Conservation (phyloP, 2,888 invertebrate species). For the Melanargia galathea region DNA sequence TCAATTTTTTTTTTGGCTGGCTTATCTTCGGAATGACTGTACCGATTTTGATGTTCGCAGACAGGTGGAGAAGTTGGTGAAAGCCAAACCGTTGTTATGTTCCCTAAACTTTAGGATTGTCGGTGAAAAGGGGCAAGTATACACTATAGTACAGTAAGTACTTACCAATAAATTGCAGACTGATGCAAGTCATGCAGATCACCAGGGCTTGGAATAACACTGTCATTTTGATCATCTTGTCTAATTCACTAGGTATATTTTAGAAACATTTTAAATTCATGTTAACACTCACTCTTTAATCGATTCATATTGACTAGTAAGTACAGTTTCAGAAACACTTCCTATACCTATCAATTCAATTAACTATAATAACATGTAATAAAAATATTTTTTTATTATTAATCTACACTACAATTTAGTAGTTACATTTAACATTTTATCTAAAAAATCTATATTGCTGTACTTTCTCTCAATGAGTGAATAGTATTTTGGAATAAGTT, state of each 20-base stretch:
- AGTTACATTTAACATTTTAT: background rate
- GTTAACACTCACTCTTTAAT: slow-evolving; percentile 16
- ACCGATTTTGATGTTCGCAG: no score
- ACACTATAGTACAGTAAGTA: no score
- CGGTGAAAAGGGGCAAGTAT: no score
- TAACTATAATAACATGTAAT: no score
- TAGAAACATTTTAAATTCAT: slow-evolving; percentile 27
- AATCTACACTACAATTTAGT: background rate
- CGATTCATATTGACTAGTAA: slow-evolving; percentile 1
- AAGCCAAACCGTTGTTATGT: no score
- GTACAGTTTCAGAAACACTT: background rate
- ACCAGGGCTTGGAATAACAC: slow-evolving; percentile 52
- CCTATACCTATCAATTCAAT: background rate
- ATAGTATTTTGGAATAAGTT: background rate
- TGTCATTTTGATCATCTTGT: slow-evolving; percentile 63
- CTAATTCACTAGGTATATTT: slow-evolving; percentile 36
- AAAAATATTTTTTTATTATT: background rate
- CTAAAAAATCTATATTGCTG: background rate
- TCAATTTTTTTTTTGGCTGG: no score
- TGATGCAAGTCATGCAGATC: slow-evolving; percentile 51
- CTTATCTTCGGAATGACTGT: no score
- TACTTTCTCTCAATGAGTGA: background rate
- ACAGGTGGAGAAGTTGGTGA: no score
- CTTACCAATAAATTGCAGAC: slow-evolving; percentile 68
- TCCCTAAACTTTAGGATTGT: no score